These are phyloP conservation scores for Hofmannophila pseudospretella DNA, from an alignment of 2,888 invertebrate genomes.

Conservation along the genomic window DNA sequence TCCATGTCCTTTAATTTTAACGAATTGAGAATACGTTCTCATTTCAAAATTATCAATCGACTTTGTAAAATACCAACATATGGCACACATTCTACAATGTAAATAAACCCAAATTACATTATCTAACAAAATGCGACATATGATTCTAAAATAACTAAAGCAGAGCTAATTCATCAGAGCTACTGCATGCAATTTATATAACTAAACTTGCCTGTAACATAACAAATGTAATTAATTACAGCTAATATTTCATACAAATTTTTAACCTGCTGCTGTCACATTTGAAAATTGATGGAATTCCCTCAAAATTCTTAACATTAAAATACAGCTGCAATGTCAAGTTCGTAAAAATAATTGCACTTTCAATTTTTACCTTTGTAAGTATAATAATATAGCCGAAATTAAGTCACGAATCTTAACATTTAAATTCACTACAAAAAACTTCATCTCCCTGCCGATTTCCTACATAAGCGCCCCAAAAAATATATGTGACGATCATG, in stretches of 20 bases:
- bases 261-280: constrained; percentile 19
- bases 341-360: constrained; percentile 51
- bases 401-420: too few relatives aligned
- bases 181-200: neutral
- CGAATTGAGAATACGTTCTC: neutral
- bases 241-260: constrained; percentile 2
- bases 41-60: neutral
- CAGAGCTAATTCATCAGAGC: neutral
- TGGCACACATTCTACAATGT: constrained; percentile 15
- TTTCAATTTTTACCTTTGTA: too few relatives aligned
- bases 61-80: constrained; percentile 7
- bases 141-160: neutral
- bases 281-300: constrained; percentile 43
- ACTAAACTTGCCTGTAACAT: neutral
- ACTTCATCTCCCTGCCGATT: too few relatives aligned
- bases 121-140: neutral
- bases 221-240: neutral
- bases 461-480: too few relatives aligned
- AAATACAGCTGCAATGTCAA: constrained; percentile 4
- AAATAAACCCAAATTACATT: neutral
- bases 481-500: too few relatives aligned
- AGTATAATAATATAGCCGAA: too few relatives aligned
- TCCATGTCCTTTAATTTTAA: neutral
- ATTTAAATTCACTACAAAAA: too few relatives aligned
- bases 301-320: constrained; percentile 36